Evolutionary conservation across 2,888 invertebrate species (phyloP), one percentile per base, ranked within the genome.

Genomic region (Lottia gigantea): DNA sequence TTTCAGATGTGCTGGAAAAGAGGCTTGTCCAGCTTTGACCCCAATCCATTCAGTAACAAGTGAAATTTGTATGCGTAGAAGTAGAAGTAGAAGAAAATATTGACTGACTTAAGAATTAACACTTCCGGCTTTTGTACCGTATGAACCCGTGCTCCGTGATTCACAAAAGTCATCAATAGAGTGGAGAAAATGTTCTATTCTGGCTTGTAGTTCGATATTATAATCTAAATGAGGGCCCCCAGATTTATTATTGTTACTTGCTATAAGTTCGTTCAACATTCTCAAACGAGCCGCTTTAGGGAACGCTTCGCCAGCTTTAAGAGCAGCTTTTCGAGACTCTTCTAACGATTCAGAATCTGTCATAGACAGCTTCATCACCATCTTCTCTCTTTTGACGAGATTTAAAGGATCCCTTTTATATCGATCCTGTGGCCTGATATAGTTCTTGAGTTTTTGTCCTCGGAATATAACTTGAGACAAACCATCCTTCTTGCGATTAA

Each of bases 351-450:
- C 23, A 1, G 73, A 70, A 47, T 40, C 64, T 31, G 66, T 63
- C 31, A 67, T 66, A 12, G 71, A 68, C n/a, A 68, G 16, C 11
- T 64, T 64, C 15, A 46, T 26, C 23, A 68, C 16, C 14, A 70
- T 45, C 25, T 46, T 67, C 31, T 73, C 68, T 15, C 64, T 65
- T n/a, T 70, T 63, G 0, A 31, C 15, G 7, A 12, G 25, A 19
- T 46, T n/a, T 49, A 73, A 63, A 15, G 66, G 63, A 31, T 71
- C 67, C 16, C 23, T 49, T 16, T 67, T 67, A 63, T 73, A 73
- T 31, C 73, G 65, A 6, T 70, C 66, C 46, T 73, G 73, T 2
- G 73, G 73, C 19, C 62, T 70, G 2, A 73, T 63, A 47, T 73
- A 73, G 63, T 73, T 70, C 55, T 19, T 62, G 45, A 73, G 62